These are phyloP conservation scores for Tachina fera DNA, from an alignment of 2,888 invertebrate species.

Conservation along the genomic window DNA sequence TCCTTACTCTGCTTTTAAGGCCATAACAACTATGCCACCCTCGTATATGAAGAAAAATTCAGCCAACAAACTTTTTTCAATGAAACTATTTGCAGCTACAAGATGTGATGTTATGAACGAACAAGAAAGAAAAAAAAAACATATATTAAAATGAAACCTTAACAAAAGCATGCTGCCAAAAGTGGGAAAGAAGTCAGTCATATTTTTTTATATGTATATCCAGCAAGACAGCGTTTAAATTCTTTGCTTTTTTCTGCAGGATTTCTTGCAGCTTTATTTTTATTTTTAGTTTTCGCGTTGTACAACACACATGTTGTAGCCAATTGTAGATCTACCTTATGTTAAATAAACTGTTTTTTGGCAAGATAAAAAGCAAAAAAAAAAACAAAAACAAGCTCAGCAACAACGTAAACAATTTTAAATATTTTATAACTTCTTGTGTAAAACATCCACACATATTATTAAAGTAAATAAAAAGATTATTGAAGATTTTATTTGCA, in stretches of 20 bases:
- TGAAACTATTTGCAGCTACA: conserved; percentile 5
- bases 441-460: conserved; percentile 24
- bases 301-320: not conserved
- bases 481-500: not conserved
- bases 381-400: too few species aligned
- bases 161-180: conserved; percentile 22
- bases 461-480: not conserved
- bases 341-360: conserved; percentile 21
- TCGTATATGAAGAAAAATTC: not conserved
- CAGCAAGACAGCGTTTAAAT: not conserved
- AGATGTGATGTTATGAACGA: not conserved
- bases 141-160: not conserved
- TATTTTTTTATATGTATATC: not conserved
- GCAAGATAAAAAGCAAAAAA: not conserved
- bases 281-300: not conserved
- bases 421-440: conserved; percentile 46
- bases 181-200: not conserved
- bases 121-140: not conserved
- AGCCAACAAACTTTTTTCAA: not conserved
- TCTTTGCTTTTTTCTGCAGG: not conserved
- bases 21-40: not conserved
- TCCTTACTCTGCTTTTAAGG: not conserved
- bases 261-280: not conserved
- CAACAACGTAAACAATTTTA: conserved; percentile 34
- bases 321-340: conserved; percentile 9